A percentile compares a stretch with the other conserved stretches of the same genome.
Conservation (phyloP, 1,140 invertebrate genomes). For the Dreissena polymorpha region DNA sequence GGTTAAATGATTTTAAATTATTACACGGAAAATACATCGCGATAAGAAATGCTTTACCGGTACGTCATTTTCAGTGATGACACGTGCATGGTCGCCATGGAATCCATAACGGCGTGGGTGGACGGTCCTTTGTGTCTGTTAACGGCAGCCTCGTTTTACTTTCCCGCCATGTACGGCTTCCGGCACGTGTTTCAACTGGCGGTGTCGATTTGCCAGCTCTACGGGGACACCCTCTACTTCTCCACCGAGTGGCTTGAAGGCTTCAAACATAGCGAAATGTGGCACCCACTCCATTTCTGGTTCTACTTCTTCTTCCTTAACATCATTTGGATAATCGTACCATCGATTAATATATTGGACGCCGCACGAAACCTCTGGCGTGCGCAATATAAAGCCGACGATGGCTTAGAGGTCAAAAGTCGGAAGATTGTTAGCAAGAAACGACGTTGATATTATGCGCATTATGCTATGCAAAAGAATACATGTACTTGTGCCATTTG, state of each 20-base stretch:
- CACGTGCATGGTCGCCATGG: slow-evolving; percentile 77
- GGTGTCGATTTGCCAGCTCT: slow-evolving; percentile 76
- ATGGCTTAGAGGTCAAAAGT: too few species aligned
- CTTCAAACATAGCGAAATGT: slow-evolving; percentile 72
- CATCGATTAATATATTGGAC: slow-evolving; percentile 67
- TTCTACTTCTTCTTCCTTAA: slow-evolving; percentile 79
- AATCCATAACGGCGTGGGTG: slow-evolving; percentile 75
- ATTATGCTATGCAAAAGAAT: too few species aligned
- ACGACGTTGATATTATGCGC: too few species aligned
- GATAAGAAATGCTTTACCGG: too few species aligned
- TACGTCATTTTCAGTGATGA: slow-evolving; percentile 73
- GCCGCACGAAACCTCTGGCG: slow-evolving; percentile 23
- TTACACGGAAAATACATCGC: too few species aligned
- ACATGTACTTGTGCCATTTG: too few species aligned
- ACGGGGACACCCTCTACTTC: slow-evolving; percentile 77
- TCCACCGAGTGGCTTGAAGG: slow-evolving; percentile 73
- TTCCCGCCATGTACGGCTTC: slow-evolving; percentile 62
- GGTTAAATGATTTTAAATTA: too few species aligned
- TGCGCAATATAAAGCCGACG: neutral
- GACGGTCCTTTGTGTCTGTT: slow-evolving; percentile 77
- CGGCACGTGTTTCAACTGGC: slow-evolving; percentile 74
- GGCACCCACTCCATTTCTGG: slow-evolving; percentile 76
- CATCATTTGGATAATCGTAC: slow-evolving; percentile 77
- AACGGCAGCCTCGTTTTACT: slow-evolving; percentile 63
- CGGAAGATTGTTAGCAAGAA: too few species aligned